Evolutionary conservation across 2,113 vertebrate genomes (phyloP).

Genomic region (Micromys minutus): DNA sequence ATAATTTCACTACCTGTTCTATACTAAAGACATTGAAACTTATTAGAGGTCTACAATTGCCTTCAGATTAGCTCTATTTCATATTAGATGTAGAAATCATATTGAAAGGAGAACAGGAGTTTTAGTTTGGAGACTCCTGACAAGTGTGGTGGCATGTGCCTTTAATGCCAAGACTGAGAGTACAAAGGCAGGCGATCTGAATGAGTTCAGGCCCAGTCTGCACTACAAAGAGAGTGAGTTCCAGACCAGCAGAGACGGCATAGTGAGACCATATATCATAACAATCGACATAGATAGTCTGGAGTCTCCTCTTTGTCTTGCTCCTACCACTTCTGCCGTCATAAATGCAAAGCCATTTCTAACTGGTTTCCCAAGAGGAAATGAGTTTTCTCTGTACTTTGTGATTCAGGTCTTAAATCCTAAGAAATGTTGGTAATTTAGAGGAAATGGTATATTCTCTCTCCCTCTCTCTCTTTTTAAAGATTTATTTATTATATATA

Average conservation of each 20-base stretch:
- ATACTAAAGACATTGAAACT: neutral
- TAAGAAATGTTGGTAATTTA: neutral
- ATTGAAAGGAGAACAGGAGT: neutral
- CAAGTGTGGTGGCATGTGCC: too few relatives aligned
- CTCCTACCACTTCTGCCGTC: neutral
- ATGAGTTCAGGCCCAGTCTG: neutral
- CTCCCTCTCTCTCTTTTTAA: too few relatives aligned
- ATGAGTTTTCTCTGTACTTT: neutral
- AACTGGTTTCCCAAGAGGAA: neutral
- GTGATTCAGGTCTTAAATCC: neutral
- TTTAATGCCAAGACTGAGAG: neutral
- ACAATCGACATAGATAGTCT: neutral
- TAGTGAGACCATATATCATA: neutral
- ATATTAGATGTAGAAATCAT: constrained; percentile 26
- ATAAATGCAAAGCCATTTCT: neutral
- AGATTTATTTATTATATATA: too few relatives aligned
- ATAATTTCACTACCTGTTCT: neutral
- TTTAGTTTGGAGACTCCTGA: neutral
- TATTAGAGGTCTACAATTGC: neutral
- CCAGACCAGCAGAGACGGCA: neutral
- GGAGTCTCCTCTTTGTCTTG: neutral
- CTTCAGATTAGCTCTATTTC: constrained; percentile 17
- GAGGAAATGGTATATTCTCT: neutral
- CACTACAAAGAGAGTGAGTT: neutral
- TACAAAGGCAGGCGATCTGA: neutral